Percentiles rank a stretch among this genome's conserved stretches.
Evolutionary conservation across 2,797 vertebrate species (phyloP).

Genomic region (Scomberomorus guttatus): DNA sequence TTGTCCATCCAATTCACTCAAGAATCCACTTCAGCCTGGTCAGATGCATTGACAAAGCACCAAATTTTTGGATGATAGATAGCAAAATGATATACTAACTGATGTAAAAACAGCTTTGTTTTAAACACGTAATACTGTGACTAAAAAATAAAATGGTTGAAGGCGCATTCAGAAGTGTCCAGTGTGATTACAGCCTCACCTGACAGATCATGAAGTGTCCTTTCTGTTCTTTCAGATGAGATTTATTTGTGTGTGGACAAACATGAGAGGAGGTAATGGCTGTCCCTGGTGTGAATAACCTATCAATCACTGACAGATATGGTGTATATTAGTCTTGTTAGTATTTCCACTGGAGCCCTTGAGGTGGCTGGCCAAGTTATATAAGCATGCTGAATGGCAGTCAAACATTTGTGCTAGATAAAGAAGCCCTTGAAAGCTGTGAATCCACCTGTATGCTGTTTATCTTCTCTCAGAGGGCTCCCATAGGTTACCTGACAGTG

Average conservation of each 20-base stretch:
- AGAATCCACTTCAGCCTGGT: neutral
- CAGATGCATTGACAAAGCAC: neutral
- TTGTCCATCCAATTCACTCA: neutral
- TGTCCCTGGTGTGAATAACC: conserved; percentile 44
- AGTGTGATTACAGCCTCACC: neutral
- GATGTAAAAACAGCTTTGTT: neutral
- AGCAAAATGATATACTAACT: neutral
- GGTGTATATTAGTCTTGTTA: conserved; percentile 52
- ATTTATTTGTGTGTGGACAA: conserved; percentile 33
- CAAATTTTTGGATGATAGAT: neutral
- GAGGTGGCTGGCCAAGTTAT: conserved; percentile 79
- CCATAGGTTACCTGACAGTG: conserved; percentile 68
- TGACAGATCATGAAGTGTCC: neutral
- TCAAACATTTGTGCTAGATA: conserved; percentile 86
- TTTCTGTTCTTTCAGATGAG: conserved; percentile 10
- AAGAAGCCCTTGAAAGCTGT: conserved; percentile 82
- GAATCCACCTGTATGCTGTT: conserved; percentile 88
- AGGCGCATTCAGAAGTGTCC: neutral
- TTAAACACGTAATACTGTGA: neutral
- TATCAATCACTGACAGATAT: conserved; percentile 64
- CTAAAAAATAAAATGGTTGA: neutral
- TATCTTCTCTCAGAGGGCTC: conserved; percentile 80
- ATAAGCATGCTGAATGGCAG: conserved; percentile 75
- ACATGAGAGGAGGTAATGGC: conserved; percentile 21
- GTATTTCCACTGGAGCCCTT: conserved; percentile 55